A percentile compares a stretch with the other conserved stretches of the same genome.
These are phyloP conservation scores for Leptura quadrifasciata DNA, from an alignment of 2,888 invertebrate genomes.

Conservation along the genomic window DNA sequence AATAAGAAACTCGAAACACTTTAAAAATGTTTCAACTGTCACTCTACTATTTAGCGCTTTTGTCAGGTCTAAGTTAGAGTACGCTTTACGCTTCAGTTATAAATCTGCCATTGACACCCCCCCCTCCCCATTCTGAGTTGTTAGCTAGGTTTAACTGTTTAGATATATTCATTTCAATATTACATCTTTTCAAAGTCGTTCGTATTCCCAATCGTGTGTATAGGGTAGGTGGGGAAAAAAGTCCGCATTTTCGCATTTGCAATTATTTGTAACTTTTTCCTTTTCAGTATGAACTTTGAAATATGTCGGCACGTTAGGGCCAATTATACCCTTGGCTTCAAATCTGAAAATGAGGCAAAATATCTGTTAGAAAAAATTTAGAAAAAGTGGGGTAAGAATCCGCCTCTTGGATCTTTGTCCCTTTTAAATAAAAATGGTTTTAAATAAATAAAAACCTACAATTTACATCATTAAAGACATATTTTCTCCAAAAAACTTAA, in stretches of 20 bases:
- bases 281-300: neutral
- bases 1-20: no score
- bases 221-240: neutral
- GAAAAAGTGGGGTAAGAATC: neutral
- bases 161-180: no score
- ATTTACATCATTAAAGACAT: neutral
- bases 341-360: neutral
- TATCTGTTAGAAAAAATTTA: neutral
- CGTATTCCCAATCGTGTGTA: no score
- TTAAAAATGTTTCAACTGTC: no score
- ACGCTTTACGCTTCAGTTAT: no score
- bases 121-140: no score
- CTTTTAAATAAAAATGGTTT: constrained; percentile 23
- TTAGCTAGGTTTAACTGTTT: no score
- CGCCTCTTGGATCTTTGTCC: constrained; percentile 3
- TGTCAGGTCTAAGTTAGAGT: no score
- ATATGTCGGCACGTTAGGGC: neutral
- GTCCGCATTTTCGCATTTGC: neutral
- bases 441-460: constrained; percentile 14
- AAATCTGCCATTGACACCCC: no score
- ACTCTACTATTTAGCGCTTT: no score
- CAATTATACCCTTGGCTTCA: neutral
- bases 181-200: no score
- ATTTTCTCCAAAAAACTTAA: neutral
- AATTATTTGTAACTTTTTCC: neutral